These are phyloP conservation scores for Anoplius nigerrimus DNA, from an alignment of 2,888 invertebrate genomes.

Conservation along the genomic window DNA sequence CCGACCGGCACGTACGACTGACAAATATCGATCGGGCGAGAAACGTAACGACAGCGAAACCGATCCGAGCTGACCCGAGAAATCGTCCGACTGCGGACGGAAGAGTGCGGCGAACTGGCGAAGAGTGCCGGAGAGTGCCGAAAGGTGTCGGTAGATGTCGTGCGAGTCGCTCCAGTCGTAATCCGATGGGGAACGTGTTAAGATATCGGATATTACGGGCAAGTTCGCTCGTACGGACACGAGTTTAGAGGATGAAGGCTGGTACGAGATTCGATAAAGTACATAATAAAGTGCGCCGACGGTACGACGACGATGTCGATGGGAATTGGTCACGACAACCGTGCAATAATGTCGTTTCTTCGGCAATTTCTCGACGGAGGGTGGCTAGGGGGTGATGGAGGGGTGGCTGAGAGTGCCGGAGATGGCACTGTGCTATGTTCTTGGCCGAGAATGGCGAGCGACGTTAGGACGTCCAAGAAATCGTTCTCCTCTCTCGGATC, in stretches of 20 bases:
- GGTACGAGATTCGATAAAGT: constrained; percentile 48
- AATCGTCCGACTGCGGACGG: neutral
- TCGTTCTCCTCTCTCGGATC: too few relatives aligned
- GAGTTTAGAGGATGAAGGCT: constrained; percentile 18
- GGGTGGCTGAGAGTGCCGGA: constrained; percentile 43
- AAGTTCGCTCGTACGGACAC: constrained; percentile 3
- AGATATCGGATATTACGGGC: constrained; percentile 14
- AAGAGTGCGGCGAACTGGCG: neutral
- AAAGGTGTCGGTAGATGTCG: neutral
- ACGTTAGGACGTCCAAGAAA: neutral
- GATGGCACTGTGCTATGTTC: constrained; percentile 24
- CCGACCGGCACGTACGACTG: too few relatives aligned
- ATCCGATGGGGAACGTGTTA: constrained; percentile 1
- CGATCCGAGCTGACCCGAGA: neutral
- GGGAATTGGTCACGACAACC: constrained; percentile 53
- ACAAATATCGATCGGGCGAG: too few relatives aligned
- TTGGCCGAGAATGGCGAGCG: neutral
- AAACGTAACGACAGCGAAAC: too few relatives aligned
- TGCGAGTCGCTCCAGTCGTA: neutral
- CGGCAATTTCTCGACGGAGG: constrained; percentile 39
- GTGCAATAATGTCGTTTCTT: constrained; percentile 55
- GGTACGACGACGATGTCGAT: constrained; percentile 39
- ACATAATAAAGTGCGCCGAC: constrained; percentile 50
- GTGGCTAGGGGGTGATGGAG: neutral
- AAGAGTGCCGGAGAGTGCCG: neutral